A percentile compares a stretch with the other conserved stretches of the same genome.
Evolutionary conservation across 2,113 vertebrate genomes (phyloP).

Genomic region (Crotalus horridus): DNA sequence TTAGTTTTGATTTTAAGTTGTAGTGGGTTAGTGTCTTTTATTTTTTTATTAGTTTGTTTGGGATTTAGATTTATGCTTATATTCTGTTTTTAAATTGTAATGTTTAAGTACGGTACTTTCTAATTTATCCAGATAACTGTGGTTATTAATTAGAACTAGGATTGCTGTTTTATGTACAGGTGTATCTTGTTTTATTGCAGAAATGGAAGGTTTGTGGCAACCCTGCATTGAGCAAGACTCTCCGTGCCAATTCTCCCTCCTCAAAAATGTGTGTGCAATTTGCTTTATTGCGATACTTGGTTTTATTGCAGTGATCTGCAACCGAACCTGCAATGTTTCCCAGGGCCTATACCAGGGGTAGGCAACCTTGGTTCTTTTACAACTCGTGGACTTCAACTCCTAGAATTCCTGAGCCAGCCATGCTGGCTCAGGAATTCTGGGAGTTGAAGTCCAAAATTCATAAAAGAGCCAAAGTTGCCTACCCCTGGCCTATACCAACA

Average conservation of each 20-base stretch:
- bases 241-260: not conserved
- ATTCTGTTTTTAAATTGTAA: not conserved
- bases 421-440: no score
- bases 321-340: not conserved
- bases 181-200: not conserved
- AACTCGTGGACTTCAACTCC: no score
- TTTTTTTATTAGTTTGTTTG: not conserved
- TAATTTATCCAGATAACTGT: not conserved
- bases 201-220: not conserved
- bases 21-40: not conserved
- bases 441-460: no score
- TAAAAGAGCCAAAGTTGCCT: no score
- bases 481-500: not conserved
- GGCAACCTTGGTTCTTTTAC: no score
- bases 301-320: not conserved
- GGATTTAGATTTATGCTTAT: not conserved
- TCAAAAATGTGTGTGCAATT: not conserved
- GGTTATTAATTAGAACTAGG: not conserved
- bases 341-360: not conserved
- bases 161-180: not conserved
- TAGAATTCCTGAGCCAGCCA: no score
- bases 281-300: not conserved
- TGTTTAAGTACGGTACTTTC: not conserved
- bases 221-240: not conserved
- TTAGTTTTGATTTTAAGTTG: not conserved